Base-by-base conservation (phyloP, 2,113 vertebrate species). In the Opisthocomus hoazin region DNA sequence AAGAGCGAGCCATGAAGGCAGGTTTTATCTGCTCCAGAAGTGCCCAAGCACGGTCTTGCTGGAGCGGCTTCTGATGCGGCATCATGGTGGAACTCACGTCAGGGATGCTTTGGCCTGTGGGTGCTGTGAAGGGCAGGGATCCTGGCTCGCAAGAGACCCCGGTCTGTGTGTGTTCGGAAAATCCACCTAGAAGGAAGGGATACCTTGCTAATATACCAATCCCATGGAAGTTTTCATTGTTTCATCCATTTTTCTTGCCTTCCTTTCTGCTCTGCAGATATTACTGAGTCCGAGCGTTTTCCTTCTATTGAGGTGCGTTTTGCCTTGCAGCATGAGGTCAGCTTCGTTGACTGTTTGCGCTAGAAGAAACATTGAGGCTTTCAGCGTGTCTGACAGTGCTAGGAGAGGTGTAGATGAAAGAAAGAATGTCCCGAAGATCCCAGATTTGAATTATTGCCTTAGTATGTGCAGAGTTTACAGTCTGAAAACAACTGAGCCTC, bases 161-260 rank as follows among this genome's bases (percentile, higher is more conserved):
- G 2, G 20, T 17, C 43, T 37, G 1, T 0, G 6, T 30, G 36
- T 3, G 0, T 4, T 4, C 6, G 11, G 53, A 53, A 29, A 8
- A 50, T 6, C 11, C 12, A 24, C 60, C 66, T 5, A 2, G 24
- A 22, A 43, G 32, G 60, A 15, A 56, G 6, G 29, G 5, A 5
- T 88, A 5, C 24, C 48, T 50, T 41, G 7, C 3, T 30, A 4
- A 5, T 6, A 2, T 10, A 5, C 23, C 26, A 1, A 0, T 46
- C 16, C 43, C 21, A 3, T 1, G 0, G 8, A 6, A 1, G 9
- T 8, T 53, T 74, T 37, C 18, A 11, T 34, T 0, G 0, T 69
- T 56, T 61, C 24, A 3, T 23, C 53, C 30, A 9, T 36, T 39
- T 41, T 60, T 34, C 6, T 60, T 22, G 32, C 21, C 22, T 18